Evolutionary conservation across 2,888 invertebrate genomes (phyloP).

Genomic region (Nysson spinosus): DNA sequence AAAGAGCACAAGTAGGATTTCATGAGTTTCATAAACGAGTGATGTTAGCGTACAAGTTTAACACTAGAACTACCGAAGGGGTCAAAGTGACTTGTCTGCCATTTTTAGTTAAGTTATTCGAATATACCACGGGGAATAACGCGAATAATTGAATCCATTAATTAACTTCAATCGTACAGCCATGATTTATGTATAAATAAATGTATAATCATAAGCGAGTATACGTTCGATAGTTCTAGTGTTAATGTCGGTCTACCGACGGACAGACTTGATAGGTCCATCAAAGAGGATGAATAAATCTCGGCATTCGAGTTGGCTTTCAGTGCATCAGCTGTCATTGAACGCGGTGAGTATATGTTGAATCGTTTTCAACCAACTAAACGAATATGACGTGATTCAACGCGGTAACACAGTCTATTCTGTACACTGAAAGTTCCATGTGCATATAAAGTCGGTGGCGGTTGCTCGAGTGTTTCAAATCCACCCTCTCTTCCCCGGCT

Average conservation of each 20-base stretch:
- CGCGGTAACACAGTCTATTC: neutral
- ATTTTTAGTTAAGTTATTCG: too few relatives aligned
- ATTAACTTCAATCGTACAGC: too few relatives aligned
- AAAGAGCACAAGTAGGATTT: too few relatives aligned
- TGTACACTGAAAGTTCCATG: neutral
- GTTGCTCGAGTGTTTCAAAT: neutral
- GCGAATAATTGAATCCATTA: too few relatives aligned
- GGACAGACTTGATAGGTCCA: neutral
- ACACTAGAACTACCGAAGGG: too few relatives aligned
- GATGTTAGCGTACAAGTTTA: too few relatives aligned
- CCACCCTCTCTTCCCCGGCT: neutral
- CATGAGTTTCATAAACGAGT: too few relatives aligned
- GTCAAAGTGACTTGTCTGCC: too few relatives aligned
- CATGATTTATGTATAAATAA: too few relatives aligned
- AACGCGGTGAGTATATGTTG: slow-evolving; percentile 1
- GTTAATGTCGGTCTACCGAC: slow-evolving; percentile 9
- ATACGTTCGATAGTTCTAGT: too few relatives aligned
- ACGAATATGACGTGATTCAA: slow-evolving; percentile 1
- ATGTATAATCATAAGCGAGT: too few relatives aligned
- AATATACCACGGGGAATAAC: too few relatives aligned
- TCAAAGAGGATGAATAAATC: neutral
- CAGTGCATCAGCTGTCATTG: neutral
- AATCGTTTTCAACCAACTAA: slow-evolving; percentile 4
- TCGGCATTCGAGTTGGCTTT: slow-evolving; percentile 4
- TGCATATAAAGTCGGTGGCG: neutral